Percentiles rank a stretch among this genome's conserved stretches.
Conservation (phyloP, 37 sponge, comb jelly and placozoan species). For the Diacarnus erythraeanus region DNA sequence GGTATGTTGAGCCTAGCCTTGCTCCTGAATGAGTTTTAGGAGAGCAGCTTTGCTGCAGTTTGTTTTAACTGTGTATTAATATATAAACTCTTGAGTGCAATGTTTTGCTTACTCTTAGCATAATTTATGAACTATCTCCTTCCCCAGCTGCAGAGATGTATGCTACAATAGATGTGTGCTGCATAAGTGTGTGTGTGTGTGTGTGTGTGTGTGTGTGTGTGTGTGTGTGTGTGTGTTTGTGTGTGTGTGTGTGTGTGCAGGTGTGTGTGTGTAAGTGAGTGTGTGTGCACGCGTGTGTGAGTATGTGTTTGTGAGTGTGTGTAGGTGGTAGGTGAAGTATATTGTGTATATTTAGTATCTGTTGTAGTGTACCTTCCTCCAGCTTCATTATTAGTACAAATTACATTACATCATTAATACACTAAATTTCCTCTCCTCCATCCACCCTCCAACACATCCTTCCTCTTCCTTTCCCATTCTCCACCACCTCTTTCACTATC, state of each 20-base stretch:
- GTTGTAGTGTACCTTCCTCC: background rate
- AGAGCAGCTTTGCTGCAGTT: no score
- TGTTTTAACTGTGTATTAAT: no score
- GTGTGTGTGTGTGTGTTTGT: no score
- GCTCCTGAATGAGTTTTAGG: no score
- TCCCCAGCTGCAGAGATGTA: no score
- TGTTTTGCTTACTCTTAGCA: no score
- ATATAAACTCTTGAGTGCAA: no score
- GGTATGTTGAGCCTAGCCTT: no score
- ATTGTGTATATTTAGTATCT: background rate
- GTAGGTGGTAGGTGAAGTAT: background rate
- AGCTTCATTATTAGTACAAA: no score
- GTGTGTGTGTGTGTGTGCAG: background rate
- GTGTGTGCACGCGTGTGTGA: background rate
- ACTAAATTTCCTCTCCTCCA: background rate
- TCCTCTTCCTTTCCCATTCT: background rate
- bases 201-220: constrained; percentile 13
- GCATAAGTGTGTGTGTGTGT: constrained; percentile 22
- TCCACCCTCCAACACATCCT: background rate
- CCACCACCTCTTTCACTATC: background rate
- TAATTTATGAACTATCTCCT: no score
- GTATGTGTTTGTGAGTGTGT: background rate
- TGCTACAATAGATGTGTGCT: background rate
- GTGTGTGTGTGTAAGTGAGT: background rate
- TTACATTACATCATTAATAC: no score